phyloP scores from a whole-genome alignment of 1,140 invertebrate species.

The Calosoma granatense region DNA sequence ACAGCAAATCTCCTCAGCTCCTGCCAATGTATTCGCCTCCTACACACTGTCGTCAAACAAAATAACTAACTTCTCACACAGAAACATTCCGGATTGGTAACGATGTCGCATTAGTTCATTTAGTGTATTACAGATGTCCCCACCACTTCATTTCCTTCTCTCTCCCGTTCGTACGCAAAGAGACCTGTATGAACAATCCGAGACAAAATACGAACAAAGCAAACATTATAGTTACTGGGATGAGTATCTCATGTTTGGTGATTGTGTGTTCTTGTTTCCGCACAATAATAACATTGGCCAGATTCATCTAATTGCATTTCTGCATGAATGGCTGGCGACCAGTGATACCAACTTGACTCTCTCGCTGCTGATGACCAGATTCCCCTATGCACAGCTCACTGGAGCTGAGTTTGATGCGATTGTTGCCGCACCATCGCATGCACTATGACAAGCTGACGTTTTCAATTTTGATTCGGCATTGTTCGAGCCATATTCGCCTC shows the following conservation, averaged over 20 bases:
- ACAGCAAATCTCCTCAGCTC: too few species aligned
- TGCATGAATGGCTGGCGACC: neutral
- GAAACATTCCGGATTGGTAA: too few species aligned
- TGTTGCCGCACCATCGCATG: neutral
- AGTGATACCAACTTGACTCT: too few species aligned
- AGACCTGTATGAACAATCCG: too few species aligned
- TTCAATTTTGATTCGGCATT: conserved; percentile 6
- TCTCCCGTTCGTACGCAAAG: too few species aligned
- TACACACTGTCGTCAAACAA: too few species aligned
- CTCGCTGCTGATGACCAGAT: neutral
- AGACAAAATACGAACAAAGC: neutral
- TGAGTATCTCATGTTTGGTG: too few species aligned
- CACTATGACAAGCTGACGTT: conserved; percentile 5
- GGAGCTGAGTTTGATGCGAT: neutral
- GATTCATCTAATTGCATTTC: neutral
- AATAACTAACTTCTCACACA: too few species aligned
- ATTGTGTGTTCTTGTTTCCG: neutral
- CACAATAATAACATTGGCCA: neutral
- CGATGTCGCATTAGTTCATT: neutral
- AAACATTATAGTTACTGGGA: too few species aligned
- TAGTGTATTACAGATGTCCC: neutral
- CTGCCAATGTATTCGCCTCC: too few species aligned
- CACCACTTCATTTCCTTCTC: neutral
- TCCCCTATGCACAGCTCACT: neutral
- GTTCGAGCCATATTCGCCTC: neutral